phyloP scores from a whole-genome alignment of 1,140 invertebrate genomes.

The Hermetia illucens region DNA sequence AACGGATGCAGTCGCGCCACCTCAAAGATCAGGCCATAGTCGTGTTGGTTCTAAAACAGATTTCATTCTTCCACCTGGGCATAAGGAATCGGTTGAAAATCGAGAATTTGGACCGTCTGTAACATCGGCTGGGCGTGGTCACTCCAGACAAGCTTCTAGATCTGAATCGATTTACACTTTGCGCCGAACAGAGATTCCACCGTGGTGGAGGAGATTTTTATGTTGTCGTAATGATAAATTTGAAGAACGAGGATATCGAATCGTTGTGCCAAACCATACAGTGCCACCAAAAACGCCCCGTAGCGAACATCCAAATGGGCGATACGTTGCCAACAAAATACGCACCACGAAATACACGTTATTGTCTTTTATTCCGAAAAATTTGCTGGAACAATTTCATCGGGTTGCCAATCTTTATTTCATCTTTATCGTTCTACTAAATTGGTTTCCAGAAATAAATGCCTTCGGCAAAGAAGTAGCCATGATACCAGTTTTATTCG shows the following conservation, averaged over 20 bases:
- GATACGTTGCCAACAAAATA: conserved; percentile 67
- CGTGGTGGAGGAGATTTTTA: conserved; percentile 50
- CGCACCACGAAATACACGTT: conserved; percentile 93
- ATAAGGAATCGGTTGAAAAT: conserved; percentile 42
- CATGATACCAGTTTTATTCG: conserved; percentile 88
- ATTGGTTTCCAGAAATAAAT: conserved; percentile 87
- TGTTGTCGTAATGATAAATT: conserved; percentile 40
- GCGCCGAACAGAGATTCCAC: conserved; percentile 49
- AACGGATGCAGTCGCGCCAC: conserved; percentile 37
- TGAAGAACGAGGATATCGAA: conserved; percentile 53
- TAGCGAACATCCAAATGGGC: conserved; percentile 71
- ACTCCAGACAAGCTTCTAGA: conserved; percentile 49
- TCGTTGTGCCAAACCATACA: conserved; percentile 68
- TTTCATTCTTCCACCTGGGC: conserved; percentile 69
- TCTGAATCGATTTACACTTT: conserved; percentile 82
- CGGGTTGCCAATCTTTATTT: conserved; percentile 97
- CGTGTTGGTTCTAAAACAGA: conserved; percentile 73
- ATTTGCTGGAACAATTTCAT: conserved; percentile 95
- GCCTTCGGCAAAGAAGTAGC: conserved; percentile 95
- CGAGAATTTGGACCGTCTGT: conserved; percentile 29
- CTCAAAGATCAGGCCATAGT: conserved; percentile 46
- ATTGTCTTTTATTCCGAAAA: conserved; percentile 89
- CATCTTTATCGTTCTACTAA: conserved; percentile 88
- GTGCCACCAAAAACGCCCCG: conserved; percentile 60
- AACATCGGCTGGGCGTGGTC: conserved; percentile 36